Evolutionary conservation across 2,797 vertebrate genomes (phyloP).

Genomic region (Sebastes oblongus): DNA sequence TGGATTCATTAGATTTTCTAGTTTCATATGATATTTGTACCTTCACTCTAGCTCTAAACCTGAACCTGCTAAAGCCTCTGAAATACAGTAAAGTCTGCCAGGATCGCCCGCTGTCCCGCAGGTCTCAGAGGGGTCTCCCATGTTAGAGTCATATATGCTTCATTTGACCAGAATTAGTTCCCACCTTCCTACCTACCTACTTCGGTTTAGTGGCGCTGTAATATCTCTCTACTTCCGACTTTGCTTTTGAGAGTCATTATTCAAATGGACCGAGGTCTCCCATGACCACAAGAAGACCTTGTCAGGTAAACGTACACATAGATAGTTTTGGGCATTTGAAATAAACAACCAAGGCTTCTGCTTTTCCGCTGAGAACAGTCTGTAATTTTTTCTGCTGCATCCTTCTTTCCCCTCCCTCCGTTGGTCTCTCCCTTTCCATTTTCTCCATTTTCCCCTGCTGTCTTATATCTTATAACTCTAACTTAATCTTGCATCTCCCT

Average conservation of each 20-base stretch:
- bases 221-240: neutral
- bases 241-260: conserved; percentile 1
- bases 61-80: too few relatives aligned
- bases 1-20: too few relatives aligned
- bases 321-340: neutral
- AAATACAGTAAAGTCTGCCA: too few relatives aligned
- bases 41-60: too few relatives aligned
- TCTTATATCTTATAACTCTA: neutral
- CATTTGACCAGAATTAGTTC: neutral
- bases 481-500: neutral
- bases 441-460: neutral
- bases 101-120: too few relatives aligned
- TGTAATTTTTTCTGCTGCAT: neutral
- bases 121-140: too few relatives aligned
- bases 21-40: too few relatives aligned
- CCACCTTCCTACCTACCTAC: neutral
- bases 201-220: neutral
- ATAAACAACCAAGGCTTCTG: neutral
- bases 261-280: neutral
- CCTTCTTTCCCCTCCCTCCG: neutral
- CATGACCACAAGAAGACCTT: neutral
- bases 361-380: neutral
- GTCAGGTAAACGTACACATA: neutral
- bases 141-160: neutral
- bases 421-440: neutral